A percentile compares a stretch with the other conserved stretches of the same genome.
phyloP scores from a whole-genome alignment of 2,888 invertebrate genomes.

The Cantharis rufa region DNA sequence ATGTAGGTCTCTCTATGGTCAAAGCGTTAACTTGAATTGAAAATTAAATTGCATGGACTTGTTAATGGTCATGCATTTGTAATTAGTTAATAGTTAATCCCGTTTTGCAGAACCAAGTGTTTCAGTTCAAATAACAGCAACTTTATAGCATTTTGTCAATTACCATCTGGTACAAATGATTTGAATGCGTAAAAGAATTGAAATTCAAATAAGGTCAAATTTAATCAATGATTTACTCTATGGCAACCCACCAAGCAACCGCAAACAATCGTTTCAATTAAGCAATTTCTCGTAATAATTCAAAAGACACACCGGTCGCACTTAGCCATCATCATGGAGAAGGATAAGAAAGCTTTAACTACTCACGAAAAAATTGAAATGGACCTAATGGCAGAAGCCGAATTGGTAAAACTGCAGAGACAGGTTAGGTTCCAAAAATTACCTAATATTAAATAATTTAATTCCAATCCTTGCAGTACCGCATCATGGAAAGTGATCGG shows the following conservation, averaged over 20 bases:
- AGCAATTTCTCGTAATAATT: not conserved
- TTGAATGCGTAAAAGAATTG: not conserved
- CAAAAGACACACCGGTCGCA: not conserved
- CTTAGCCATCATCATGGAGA: conserved; percentile 12
- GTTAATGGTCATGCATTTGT: not conserved
- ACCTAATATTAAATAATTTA: not conserved
- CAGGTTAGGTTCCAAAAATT: conserved; percentile 59
- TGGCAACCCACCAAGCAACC: conserved; percentile 12
- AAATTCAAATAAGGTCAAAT: conserved; percentile 7
- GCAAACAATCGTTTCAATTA: not conserved
- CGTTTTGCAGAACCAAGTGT: not conserved
- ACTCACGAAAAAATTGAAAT: conserved; percentile 70
- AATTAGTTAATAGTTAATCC: not conserved
- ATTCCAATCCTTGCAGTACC: conserved; percentile 58
- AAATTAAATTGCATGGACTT: not conserved
- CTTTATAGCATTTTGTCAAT: not conserved
- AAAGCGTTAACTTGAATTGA: too few species aligned
- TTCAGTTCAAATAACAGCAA: not conserved
- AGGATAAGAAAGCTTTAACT: conserved; percentile 46
- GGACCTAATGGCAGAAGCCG: conserved; percentile 78
- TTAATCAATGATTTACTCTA: conserved; percentile 2
- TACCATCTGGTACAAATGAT: not conserved
- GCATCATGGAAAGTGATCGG: conserved; percentile 82
- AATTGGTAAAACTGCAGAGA: conserved; percentile 76
- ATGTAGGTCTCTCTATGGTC: too few species aligned